Evolutionary conservation across 2,797 vertebrate genomes (phyloP).

Genomic region (Coccyzus lansbergi): DNA sequence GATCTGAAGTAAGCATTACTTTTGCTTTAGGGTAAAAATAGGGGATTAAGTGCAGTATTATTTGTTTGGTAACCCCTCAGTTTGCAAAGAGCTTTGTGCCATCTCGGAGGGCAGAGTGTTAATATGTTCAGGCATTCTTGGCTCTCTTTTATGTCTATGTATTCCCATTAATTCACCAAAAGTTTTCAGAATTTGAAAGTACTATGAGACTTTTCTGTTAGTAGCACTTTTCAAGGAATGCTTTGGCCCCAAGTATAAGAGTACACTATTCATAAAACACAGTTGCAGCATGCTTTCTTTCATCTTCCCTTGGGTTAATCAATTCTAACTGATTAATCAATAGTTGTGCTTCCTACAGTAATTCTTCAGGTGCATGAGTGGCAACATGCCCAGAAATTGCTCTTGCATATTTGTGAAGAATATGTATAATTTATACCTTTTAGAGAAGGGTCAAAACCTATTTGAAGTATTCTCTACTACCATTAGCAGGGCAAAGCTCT

Average conservation of each 20-base stretch:
- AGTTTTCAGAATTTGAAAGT: background rate
- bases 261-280: background rate
- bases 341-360: constrained; percentile 4
- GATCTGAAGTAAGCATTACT: background rate
- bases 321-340: constrained; percentile 32
- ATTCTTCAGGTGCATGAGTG: background rate
- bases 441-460: constrained; percentile 1
- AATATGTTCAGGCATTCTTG: background rate
- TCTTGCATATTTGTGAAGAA: constrained; percentile 12
- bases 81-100: background rate
- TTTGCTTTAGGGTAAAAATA: background rate
- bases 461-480: background rate
- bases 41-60: background rate
- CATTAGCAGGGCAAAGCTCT: background rate
- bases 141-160: background rate
- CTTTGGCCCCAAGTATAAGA: background rate
- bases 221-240: background rate
- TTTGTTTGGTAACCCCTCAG: background rate
- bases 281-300: constrained; percentile 14
- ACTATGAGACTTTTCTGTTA: background rate
- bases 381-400: constrained; percentile 15
- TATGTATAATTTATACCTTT: constrained; percentile 23
- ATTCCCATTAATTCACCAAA: background rate
- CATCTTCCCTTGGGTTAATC: background rate
- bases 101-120: background rate